These are phyloP conservation scores for Eulemur albifrons DNA, from an alignment of 2,797 vertebrate genomes.

Conservation along the genomic window DNA sequence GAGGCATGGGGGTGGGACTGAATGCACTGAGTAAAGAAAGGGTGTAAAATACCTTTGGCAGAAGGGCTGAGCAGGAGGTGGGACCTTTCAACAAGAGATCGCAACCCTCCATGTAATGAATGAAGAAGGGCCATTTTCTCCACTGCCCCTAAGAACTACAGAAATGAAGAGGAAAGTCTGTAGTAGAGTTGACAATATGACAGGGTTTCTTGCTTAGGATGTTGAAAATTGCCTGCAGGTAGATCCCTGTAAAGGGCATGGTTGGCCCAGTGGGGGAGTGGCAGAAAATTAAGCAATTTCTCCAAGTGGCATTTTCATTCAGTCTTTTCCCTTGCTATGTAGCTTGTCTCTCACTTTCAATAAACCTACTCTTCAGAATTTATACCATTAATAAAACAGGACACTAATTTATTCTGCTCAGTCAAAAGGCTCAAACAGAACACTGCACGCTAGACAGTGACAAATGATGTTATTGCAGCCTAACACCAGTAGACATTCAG, in stretches of 20 bases:
- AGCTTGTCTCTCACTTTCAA: constrained; percentile 59
- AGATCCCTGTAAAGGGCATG: neutral
- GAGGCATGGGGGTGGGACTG: neutral
- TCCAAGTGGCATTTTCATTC: neutral
- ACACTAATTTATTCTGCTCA: constrained; percentile 45
- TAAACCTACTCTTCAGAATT: constrained; percentile 27
- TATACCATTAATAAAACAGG: constrained; percentile 45
- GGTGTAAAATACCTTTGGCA: neutral
- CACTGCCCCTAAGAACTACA: neutral
- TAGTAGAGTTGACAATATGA: neutral
- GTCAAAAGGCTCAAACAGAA: constrained; percentile 37
- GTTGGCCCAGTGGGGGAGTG: neutral
- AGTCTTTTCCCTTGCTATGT: neutral
- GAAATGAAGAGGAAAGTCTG: neutral
- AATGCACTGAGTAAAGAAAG: neutral
- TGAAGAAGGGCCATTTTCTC: neutral
- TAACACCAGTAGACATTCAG: constrained; percentile 28
- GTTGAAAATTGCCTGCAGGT: neutral
- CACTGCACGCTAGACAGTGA: constrained; percentile 18
- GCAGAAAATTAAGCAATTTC: neutral
- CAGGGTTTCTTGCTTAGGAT: neutral
- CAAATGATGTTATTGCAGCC: constrained; percentile 34
- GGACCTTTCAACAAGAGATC: neutral
- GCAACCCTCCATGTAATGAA: neutral
- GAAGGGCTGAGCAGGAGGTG: neutral